Percentiles rank a stretch among this genome's conserved stretches.
Evolutionary conservation across 2,888 invertebrate species (phyloP).

Genomic region (Eurytoma adleriae): DNA sequence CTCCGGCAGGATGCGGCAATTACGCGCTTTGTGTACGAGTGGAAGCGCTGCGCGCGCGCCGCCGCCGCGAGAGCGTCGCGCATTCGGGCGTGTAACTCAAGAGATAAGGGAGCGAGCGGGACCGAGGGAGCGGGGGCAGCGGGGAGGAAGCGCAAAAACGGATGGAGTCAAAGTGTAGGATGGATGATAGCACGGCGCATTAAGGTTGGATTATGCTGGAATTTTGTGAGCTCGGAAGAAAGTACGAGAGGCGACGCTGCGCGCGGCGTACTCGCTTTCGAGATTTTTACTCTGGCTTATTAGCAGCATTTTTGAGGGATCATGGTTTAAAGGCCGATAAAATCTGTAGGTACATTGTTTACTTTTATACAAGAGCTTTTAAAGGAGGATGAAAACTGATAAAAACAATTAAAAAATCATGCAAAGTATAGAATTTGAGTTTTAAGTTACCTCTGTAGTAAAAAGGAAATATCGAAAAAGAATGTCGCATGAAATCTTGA

Average conservation of each 20-base stretch:
- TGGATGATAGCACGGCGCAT: slow-evolving; percentile 4
- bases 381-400: too few species aligned
- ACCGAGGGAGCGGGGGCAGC: neutral
- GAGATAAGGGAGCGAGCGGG: slow-evolving; percentile 40
- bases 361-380: too few species aligned
- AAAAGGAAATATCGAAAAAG: too few species aligned
- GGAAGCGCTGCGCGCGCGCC: slow-evolving; percentile 14
- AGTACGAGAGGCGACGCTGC: neutral
- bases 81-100: slow-evolving; percentile 49
- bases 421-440: too few species aligned
- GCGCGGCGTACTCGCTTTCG: too few species aligned
- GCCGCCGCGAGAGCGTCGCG: neutral
- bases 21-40: slow-evolving; percentile 48
- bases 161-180: slow-evolving; percentile 41
- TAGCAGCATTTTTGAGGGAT: too few species aligned
- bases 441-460: too few species aligned
- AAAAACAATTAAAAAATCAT: too few species aligned
- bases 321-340: too few species aligned
- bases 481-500: neutral
- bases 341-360: too few species aligned
- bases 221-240: slow-evolving; percentile 45
- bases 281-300: too few species aligned
- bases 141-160: slow-evolving; percentile 38
- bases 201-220: slow-evolving; percentile 43
- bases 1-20: slow-evolving; percentile 37